Base-by-base conservation (phyloP, 2,888 invertebrate species). In the Thecophora atra region DNA sequence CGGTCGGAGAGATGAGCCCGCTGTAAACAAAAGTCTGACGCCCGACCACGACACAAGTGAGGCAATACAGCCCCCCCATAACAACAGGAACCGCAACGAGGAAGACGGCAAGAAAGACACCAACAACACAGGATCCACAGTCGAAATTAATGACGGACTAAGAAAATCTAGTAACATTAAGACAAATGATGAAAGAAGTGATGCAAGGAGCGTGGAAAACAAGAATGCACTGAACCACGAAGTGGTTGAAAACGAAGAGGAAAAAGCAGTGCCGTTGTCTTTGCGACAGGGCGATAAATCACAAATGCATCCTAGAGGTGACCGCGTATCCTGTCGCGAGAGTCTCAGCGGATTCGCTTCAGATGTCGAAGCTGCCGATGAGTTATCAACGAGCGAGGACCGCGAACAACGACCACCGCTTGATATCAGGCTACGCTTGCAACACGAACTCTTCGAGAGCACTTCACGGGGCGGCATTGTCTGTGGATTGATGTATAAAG, bases 361-460 rank as follows among this genome's bases (percentile, higher is more conserved):
- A 28, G 79, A 77, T 65, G 78, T 75, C 65, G 74, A 75, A 58
- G 77, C 78, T 56, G 79, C 78, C 63, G 74, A 74, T n/a, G 62
- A 69, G 47, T 60, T 69, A 42, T 56, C 70, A n/a, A 68, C 60
- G 28, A 15, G 47, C 44, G 60, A 54, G 24, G 72, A 73, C 47
- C 74, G 63, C 44, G 60, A 64, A 42, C 19, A 15, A n/a, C 58
- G 63, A 8, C 70, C 63, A 21, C 65, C 67, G 8, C 47, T 71
- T 30, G 73, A 76, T 71, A 78, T 82, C 28, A 75, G 79, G 70
- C 70, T 83, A 63, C 76, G 81, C 70, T 74, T 83, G 73, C 77
- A 75, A 60, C 84, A 84, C 75, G 81, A 82, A 62, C 70, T 81
- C 71, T 84, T 83, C 72, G 80, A 81, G 70, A 79, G 78, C n/a